Evolutionary conservation across 2,888 invertebrate genomes (phyloP), one percentile per base, ranked within the genome.

Genomic region (Merodon equestris): DNA sequence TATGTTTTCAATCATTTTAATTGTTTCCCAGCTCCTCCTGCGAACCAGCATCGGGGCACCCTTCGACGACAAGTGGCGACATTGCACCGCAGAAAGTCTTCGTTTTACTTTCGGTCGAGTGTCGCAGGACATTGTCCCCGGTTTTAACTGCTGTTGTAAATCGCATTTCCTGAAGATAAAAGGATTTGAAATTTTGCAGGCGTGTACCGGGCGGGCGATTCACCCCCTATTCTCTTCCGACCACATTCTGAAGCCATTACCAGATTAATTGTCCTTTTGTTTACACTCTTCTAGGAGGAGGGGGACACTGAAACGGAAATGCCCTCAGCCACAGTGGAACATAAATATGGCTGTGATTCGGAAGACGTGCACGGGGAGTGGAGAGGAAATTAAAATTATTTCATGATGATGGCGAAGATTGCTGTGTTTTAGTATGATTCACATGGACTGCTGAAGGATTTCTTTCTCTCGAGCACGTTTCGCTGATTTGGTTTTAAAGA

Each of bases 1-100:
- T 77, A 77, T 73, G 67, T 63, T 73, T 77, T 77, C 77, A 77
- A 77, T 77, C 73, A 73, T 77, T 77, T 77, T 77, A 73, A 73
- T 77, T 77, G 67, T 73, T 60, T 27, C 34, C 18, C 19, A 47
- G 10, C 27, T 27, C 14, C 5, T 27, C 27, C 27, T 4, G 27
- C 7, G 27, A 27, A 27, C 27, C 7, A 27, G 2, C 27, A 27
- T 2, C 7, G 7, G 3, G 27, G 27, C 12, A 42, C 14, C 17
- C 45, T 12, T 42, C 12, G 12, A 14, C 54, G n/a, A 36, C 36
- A 40, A 18, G 9, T 13, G 1, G 3, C 3, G 9, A n/a, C 27
- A 27, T 27, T 27, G 3, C 7, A 27, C 3, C 27, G 7, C 7
- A 27, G 27, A 7, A 27, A n/a, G n/a, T n/a, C 27, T 27, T 27